Evolutionary conservation across 2,888 invertebrate genomes (phyloP), one percentile per base, ranked within the genome.

Genomic region (Gymnosoma rotundatum): DNA sequence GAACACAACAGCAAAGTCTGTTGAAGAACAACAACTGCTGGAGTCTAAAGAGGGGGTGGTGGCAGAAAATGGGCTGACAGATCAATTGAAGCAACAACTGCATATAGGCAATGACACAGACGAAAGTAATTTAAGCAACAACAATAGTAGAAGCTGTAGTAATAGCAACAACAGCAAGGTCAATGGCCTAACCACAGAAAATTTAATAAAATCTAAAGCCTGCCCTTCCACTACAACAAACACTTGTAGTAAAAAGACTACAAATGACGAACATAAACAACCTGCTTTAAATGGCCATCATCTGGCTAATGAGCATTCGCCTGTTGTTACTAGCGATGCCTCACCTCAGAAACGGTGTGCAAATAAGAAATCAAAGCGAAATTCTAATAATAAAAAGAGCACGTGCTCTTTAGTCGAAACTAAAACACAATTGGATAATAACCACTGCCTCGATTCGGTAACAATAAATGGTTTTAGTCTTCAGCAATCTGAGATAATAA

Each of bases 51-150:
- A 60, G 70, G 58, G 21, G 45, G 73, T 69, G 54, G 60, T 52
- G 10, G 60, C 18, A 12, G 64, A 69, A 50, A 86, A 87, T 61
- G 85, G 86, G 20, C 69, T 87, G n/a, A 63, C 80, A 21, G 85
- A 87, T 48, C 82, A 87, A 78, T 52, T 87, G 66, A 82, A 85
- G 70, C 83, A 87, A 80, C 80, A 83, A 72, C 81, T 87, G 78
- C 72, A 83, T 25, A 78, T 83, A 56, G 76, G 64, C 66, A 75
- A 74, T 16, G 56, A 67, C 42, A 70, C 20, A 38, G 64, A 52
- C 32, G 78, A 63, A 36, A 21, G 45, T 56, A 70, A 36, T 66
- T 66, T 75, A 21, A 80, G 54, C 32, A 67, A 60, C 38, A 25
- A n/a, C 21, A 76, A 48, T 32, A 45, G 18, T 52, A 21, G 21